Conservation (phyloP, 2,113 vertebrate genomes). For the Poicephalus gulielmi region DNA sequence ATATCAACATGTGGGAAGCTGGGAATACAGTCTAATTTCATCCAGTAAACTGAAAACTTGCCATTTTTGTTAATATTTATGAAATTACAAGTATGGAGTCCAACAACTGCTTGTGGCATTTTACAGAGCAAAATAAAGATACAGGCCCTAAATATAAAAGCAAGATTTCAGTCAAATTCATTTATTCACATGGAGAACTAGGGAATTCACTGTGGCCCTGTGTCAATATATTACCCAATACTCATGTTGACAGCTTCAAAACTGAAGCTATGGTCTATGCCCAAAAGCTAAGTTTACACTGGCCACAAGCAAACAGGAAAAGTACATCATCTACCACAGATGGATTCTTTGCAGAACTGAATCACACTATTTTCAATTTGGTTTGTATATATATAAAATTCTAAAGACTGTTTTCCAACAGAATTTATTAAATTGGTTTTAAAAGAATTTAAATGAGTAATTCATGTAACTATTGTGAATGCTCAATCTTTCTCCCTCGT, state of each 20-base stretch:
- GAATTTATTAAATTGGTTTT: background rate
- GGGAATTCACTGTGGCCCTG: background rate
- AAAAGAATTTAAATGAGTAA: background rate
- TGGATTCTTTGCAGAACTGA: constrained; percentile 1
- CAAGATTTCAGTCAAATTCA: background rate
- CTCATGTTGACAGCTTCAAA: constrained; percentile 20
- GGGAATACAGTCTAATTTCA: background rate
- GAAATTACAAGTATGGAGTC: background rate
- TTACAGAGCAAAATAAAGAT: background rate
- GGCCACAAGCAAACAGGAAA: constrained; percentile 50
- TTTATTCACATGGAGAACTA: background rate
- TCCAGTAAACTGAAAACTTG: background rate
- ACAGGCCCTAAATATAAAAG: background rate
- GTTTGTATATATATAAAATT: background rate
- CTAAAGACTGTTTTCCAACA: background rate
- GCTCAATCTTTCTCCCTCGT: background rate
- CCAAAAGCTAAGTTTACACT: constrained; percentile 49
- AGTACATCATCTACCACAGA: constrained; percentile 25
- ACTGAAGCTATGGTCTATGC: constrained; percentile 16
- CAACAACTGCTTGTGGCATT: background rate
- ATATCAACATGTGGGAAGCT: background rate
- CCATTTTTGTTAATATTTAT: background rate
- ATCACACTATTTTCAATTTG: background rate
- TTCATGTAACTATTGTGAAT: background rate
- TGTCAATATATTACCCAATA: constrained; percentile 35